Conservation (phyloP, 2,113 vertebrate species). For the Sylvilagus bachmani region DNA sequence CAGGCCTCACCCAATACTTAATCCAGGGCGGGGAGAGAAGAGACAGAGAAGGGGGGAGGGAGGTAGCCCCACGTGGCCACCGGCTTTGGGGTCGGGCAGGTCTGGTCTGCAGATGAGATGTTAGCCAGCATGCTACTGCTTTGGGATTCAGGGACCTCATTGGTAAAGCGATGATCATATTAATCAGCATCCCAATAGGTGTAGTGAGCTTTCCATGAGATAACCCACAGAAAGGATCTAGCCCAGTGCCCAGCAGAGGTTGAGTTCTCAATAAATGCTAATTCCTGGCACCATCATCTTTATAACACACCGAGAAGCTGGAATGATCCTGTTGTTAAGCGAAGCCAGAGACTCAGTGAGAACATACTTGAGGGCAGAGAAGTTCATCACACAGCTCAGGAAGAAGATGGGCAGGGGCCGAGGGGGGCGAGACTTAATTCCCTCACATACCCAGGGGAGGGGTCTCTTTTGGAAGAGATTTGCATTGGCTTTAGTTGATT, state of each 20-base stretch:
- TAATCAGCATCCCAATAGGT: not conserved
- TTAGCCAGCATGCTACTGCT: not conserved
- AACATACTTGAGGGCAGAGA: slow-evolving; percentile 68
- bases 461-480: slow-evolving; percentile 77
- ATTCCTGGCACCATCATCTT: not conserved
- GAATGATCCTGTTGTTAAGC: slow-evolving; percentile 6
- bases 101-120: not conserved
- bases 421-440: slow-evolving; percentile 55
- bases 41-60: not conserved
- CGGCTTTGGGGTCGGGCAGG: not conserved
- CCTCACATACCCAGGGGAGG: slow-evolving; percentile 74
- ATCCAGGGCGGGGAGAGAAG: not conserved
- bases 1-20: not conserved
- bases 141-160: not conserved
- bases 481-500: slow-evolving; percentile 83
- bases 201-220: not conserved
- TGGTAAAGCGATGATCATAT: not conserved
- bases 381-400: slow-evolving; percentile 70
- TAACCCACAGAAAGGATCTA: not conserved
- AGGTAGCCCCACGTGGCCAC: not conserved
- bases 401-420: slow-evolving; percentile 59
- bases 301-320: not conserved
- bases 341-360: slow-evolving; percentile 4
- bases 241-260: not conserved
- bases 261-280: not conserved